Conservation (phyloP, 1,140 invertebrate species). For the Sipha flava region DNA sequence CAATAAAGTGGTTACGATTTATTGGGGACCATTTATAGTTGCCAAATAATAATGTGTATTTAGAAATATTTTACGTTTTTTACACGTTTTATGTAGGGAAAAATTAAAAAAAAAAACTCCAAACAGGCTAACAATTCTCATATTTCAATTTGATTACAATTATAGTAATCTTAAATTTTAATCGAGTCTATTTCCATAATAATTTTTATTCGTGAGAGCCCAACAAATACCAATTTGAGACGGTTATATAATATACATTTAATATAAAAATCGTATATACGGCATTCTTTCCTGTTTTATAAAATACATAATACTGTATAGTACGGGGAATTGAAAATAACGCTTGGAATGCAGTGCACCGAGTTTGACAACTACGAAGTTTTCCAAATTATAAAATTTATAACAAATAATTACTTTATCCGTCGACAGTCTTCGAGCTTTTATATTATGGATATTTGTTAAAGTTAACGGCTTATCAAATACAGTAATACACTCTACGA, state of each 20-base stretch:
- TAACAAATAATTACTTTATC: neutral
- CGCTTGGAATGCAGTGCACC: too few relatives aligned
- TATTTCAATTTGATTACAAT: neutral
- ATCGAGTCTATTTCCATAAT: neutral
- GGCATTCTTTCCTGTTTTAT: neutral
- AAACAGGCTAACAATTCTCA: too few relatives aligned
- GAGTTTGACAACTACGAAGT: neutral
- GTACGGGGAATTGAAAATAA: neutral
- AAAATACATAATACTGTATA: too few relatives aligned
- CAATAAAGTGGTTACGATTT: too few relatives aligned
- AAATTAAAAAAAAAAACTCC: too few relatives aligned
- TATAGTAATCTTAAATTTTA: neutral
- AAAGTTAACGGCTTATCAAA: neutral
- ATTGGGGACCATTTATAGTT: too few relatives aligned
- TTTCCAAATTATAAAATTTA: neutral
- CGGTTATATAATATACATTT: neutral
- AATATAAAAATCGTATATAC: neutral
- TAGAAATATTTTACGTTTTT: too few relatives aligned
- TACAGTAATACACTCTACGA: constrained; percentile 3
- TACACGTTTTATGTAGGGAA: too few relatives aligned
- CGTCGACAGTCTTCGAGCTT: neutral
- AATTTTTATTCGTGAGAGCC: neutral
- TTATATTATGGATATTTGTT: neutral
- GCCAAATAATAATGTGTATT: too few relatives aligned
- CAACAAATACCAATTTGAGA: neutral